Conservation (phyloP, 2,797 vertebrate genomes). For the Petrocephalus sullivani region DNA sequence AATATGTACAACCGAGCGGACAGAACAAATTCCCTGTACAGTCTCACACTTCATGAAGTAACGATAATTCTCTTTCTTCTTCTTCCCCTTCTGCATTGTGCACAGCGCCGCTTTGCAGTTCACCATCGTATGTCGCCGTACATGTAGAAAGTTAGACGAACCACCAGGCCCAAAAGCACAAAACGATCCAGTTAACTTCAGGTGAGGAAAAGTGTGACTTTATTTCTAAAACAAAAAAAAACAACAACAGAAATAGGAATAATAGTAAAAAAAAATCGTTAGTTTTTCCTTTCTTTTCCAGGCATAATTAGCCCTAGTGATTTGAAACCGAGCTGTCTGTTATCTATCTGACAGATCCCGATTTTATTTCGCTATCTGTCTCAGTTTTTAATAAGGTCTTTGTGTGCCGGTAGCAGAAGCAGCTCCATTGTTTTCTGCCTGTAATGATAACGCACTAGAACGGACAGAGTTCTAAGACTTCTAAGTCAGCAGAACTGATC, state of each 20-base stretch:
- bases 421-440: conserved; percentile 3
- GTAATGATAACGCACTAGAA: not conserved
- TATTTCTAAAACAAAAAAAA: conserved; percentile 18
- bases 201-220: not conserved
- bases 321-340: conserved; percentile 28
- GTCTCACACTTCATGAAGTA: not conserved
- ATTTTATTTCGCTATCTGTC: conserved; percentile 34
- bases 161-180: not conserved
- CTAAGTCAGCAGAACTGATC: conserved; percentile 44
- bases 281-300: not conserved
- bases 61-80: not conserved
- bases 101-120: not conserved
- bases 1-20: not conserved
- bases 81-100: not conserved
- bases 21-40: not conserved
- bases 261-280: not conserved
- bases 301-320: conserved; percentile 43
- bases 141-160: not conserved
- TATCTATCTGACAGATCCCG: conserved; percentile 32
- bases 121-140: not conserved
- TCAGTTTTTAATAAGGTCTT: conserved; percentile 51
- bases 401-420: conserved; percentile 23
- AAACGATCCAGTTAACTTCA: not conserved
- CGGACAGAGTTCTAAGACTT: conserved; percentile 35
- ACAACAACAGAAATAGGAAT: not conserved